Evolutionary conservation across 1,140 invertebrate genomes (phyloP).

Genomic region (Asbolus verrucosus): DNA sequence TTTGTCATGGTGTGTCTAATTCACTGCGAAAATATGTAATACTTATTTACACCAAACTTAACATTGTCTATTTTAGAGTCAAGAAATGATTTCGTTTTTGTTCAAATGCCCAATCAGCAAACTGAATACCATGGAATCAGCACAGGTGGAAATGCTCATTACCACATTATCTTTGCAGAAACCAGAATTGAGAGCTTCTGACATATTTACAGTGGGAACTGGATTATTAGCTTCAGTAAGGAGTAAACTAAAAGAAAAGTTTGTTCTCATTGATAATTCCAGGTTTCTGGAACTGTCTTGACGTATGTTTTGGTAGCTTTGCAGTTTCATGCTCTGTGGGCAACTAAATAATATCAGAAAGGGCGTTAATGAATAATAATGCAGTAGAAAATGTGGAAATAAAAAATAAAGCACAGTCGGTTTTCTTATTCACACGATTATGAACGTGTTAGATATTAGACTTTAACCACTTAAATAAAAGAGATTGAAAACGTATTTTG

Average conservation of each 20-base stretch:
- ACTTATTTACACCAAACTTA: too few relatives aligned
- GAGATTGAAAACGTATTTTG: too few relatives aligned
- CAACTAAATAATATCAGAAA: not conserved
- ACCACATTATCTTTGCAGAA: slow-evolving; percentile 51
- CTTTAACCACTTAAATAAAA: too few relatives aligned
- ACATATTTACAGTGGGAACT: slow-evolving; percentile 56
- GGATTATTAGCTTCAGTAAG: slow-evolving; percentile 48
- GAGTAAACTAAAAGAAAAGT: not conserved
- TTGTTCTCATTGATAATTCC: not conserved
- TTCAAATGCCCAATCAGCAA: not conserved
- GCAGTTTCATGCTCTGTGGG: not conserved
- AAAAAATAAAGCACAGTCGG: too few relatives aligned
- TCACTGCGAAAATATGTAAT: too few relatives aligned
- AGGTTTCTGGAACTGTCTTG: not conserved
- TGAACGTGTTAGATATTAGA: too few relatives aligned
- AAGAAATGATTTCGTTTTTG: slow-evolving; percentile 1
- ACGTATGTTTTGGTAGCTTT: not conserved
- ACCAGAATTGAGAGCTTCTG: slow-evolving; percentile 56
- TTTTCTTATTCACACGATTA: too few relatives aligned
- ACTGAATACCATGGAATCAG: not conserved
- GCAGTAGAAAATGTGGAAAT: too few relatives aligned
- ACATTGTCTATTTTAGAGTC: not conserved
- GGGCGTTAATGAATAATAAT: too few relatives aligned
- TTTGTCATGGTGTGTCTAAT: too few relatives aligned
- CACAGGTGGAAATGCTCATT: slow-evolving; percentile 57